These are phyloP conservation scores for Andrena minutula DNA, from an alignment of 2,888 invertebrate species.

Conservation along the genomic window DNA sequence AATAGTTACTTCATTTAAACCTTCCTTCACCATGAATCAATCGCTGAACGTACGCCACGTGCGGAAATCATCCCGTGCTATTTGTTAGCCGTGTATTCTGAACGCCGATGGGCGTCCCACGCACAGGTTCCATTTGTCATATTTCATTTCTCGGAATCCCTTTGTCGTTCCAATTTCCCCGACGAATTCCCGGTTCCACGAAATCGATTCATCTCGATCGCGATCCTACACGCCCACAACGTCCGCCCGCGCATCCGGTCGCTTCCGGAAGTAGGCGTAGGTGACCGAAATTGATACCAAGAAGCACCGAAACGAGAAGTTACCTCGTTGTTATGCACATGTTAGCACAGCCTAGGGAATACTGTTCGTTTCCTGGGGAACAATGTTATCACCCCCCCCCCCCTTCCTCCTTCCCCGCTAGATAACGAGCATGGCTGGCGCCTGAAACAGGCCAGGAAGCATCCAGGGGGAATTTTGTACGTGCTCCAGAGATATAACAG, in stretches of 20 bases:
- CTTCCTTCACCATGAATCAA: no score
- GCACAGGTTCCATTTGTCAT: background rate
- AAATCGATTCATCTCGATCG: constrained; percentile 56
- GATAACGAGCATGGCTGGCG: constrained; percentile 6
- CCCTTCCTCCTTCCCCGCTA: background rate
- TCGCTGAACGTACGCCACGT: no score
- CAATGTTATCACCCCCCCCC: constrained; percentile 25
- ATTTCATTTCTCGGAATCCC: background rate
- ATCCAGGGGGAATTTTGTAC: background rate
- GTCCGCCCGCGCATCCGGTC: constrained; percentile 59
- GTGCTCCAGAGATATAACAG: background rate
- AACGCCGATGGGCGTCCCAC: no score
- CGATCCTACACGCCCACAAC: constrained; percentile 55
- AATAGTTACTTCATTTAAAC: no score
- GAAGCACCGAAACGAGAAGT: constrained; percentile 15
- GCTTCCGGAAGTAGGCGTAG: constrained; percentile 68
- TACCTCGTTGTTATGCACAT: constrained; percentile 15
- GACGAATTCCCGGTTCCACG: background rate
- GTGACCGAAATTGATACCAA: constrained; percentile 66
- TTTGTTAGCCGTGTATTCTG: no score
- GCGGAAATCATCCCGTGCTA: no score
- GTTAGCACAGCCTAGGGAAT: background rate
- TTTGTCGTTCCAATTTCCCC: constrained; percentile 24
- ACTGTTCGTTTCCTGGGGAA: constrained; percentile 8
- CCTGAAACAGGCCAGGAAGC: constrained; percentile 3